phyloP scores from a whole-genome alignment of 2,888 invertebrate genomes.

The Microctonus aethiopoides region DNA sequence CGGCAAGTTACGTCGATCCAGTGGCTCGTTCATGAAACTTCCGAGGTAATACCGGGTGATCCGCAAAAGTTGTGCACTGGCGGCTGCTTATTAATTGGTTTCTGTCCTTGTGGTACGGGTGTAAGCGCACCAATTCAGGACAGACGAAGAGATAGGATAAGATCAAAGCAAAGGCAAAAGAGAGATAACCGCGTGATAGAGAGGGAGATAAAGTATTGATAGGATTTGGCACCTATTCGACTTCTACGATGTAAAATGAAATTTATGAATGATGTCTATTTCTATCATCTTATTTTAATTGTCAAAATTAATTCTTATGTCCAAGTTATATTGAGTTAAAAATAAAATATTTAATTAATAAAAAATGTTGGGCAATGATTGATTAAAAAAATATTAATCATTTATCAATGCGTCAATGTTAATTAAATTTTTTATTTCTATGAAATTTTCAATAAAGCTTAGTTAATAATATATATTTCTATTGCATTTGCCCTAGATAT shows the following conservation, averaged over 20 bases:
- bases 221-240: constrained; percentile 22
- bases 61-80: constrained; percentile 42
- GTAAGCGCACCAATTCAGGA: neutral
- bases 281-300: too few relatives aligned
- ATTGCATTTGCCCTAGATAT: too few relatives aligned
- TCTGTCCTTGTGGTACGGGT: neutral
- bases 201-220: constrained; percentile 5
- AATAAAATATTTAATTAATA: too few relatives aligned
- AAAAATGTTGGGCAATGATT: too few relatives aligned
- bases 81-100: constrained; percentile 33
- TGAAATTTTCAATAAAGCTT: too few relatives aligned
- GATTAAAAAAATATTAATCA: too few relatives aligned
- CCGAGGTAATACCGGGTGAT: constrained; percentile 32
- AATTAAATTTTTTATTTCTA: too few relatives aligned
- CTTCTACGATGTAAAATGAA: neutral
- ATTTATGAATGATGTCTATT: neutral
- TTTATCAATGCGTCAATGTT: too few relatives aligned
- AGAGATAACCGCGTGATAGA: neutral
- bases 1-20: constrained; percentile 33
- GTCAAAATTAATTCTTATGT: too few relatives aligned
- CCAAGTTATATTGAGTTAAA: too few relatives aligned
- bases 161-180: neutral
- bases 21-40: constrained; percentile 37
- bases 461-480: too few relatives aligned
- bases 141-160: neutral